A percentile compares a stretch with the other conserved stretches of the same genome.
phyloP scores from a whole-genome alignment of 1,140 invertebrate species.

The Eurosta solidaginis region DNA sequence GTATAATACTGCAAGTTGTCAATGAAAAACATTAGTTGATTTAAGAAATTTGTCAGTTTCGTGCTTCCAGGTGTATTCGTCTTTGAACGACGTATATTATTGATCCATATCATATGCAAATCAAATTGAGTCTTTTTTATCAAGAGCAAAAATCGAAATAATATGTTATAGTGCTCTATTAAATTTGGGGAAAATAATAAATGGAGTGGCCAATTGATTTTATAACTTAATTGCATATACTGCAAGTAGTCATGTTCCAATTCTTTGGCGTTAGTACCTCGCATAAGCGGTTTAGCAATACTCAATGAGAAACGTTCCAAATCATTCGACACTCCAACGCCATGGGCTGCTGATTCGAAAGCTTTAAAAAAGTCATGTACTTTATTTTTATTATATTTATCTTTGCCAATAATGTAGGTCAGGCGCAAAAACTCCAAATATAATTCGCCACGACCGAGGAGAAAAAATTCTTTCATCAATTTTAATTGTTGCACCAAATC shows the following conservation, averaged over 20 bases:
- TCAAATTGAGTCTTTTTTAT: constrained; percentile 83
- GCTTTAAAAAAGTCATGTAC: constrained; percentile 64
- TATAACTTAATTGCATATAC: no score
- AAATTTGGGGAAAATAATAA: constrained; percentile 79
- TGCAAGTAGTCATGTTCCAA: no score
- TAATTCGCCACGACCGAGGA: no score
- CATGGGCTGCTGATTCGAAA: no score
- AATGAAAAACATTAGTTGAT: constrained; percentile 82
- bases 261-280: constrained; percentile 41
- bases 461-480: constrained; percentile 76
- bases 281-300: constrained; percentile 37
- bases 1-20: no score
- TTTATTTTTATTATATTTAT: no score
- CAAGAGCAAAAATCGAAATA: constrained; percentile 79
- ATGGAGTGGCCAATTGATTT: no score
- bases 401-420: no score
- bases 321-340: no score
- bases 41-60: constrained; percentile 72
- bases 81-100: constrained; percentile 47
- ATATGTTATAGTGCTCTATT: constrained; percentile 78
- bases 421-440: no score
- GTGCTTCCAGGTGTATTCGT: constrained; percentile 16
- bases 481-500: constrained; percentile 70
- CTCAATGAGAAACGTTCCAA: no score
- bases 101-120: constrained; percentile 77